Conservation (phyloP, 2,797 vertebrate genomes). For the Atherinosoma microstoma region DNA sequence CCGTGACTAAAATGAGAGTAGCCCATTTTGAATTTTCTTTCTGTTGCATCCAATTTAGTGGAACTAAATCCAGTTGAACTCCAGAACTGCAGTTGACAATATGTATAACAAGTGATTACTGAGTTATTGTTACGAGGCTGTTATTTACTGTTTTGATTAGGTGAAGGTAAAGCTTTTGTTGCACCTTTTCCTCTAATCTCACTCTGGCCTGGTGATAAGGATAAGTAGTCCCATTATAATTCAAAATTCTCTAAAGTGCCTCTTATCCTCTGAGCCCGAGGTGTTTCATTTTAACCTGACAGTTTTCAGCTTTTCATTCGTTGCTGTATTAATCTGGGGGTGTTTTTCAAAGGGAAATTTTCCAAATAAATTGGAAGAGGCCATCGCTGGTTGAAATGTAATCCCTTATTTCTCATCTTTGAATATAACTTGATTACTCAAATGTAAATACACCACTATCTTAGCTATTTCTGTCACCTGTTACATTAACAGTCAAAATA, state of each 20-base stretch:
- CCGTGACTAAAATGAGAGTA: background rate
- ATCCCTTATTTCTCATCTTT: background rate
- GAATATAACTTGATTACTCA: background rate
- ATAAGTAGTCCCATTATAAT: background rate
- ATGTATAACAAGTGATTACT: background rate
- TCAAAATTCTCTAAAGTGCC: background rate
- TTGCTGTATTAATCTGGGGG: background rate
- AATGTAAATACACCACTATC: background rate
- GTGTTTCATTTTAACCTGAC: background rate
- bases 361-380: background rate
- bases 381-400: background rate
- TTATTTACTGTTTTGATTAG: background rate
- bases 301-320: background rate
- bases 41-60: background rate
- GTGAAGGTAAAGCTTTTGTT: background rate
- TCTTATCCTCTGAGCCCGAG: background rate
- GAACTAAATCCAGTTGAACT: no score
- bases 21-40: background rate
- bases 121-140: background rate
- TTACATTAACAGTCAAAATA: background rate
- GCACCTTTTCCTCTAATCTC: conserved; percentile 7
- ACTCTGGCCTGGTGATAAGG: background rate
- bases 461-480: background rate
- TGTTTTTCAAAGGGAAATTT: background rate
- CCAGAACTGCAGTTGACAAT: background rate